These are phyloP conservation scores for Rhopilema esculentum DNA, from an alignment of 30 jellyfish, hydroid and myxozoan genomes.

Conservation along the genomic window DNA sequence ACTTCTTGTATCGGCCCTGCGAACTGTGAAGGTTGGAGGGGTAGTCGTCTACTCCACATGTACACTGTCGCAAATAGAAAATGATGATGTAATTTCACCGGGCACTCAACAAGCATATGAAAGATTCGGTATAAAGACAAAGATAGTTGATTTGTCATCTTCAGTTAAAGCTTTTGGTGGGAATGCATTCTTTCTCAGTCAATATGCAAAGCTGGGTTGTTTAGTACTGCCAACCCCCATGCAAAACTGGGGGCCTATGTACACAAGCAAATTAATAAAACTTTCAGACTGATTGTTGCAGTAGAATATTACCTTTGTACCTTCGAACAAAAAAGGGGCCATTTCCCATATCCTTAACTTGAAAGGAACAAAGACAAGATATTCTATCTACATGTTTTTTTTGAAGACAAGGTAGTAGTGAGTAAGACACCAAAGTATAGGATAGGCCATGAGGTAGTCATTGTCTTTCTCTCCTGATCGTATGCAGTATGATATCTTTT, in stretches of 20 bases:
- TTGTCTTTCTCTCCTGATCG: too few species aligned
- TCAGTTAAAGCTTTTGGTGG: not conserved
- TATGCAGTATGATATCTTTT: too few species aligned
- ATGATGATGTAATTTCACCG: constrained; percentile 59
- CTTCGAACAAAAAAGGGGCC: too few species aligned
- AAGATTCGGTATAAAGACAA: not conserved
- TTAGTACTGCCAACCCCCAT: constrained; percentile 56
- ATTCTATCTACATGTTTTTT: too few species aligned
- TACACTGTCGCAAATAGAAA: constrained; percentile 77
- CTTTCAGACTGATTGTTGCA: not conserved
- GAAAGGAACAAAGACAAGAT: too few species aligned
- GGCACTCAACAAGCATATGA: constrained; percentile 12
- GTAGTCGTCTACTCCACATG: constrained; percentile 85
- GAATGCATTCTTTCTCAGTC: constrained; percentile 19
- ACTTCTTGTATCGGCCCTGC: constrained; percentile 75
- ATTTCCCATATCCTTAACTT: too few species aligned
- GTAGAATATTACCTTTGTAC: too few species aligned
- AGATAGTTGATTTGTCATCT: not conserved
- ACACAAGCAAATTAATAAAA: constrained; percentile 37
- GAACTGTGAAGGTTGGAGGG: constrained; percentile 72
- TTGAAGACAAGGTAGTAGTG: too few species aligned
- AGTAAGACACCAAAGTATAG: too few species aligned
- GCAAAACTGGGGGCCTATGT: constrained; percentile 92
- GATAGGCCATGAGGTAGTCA: too few species aligned
- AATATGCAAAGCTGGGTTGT: constrained; percentile 22